A percentile compares a stretch with the other conserved stretches of the same genome.
phyloP scores from a whole-genome alignment of 1,140 invertebrate genomes.

The Solenopsis invicta region DNA sequence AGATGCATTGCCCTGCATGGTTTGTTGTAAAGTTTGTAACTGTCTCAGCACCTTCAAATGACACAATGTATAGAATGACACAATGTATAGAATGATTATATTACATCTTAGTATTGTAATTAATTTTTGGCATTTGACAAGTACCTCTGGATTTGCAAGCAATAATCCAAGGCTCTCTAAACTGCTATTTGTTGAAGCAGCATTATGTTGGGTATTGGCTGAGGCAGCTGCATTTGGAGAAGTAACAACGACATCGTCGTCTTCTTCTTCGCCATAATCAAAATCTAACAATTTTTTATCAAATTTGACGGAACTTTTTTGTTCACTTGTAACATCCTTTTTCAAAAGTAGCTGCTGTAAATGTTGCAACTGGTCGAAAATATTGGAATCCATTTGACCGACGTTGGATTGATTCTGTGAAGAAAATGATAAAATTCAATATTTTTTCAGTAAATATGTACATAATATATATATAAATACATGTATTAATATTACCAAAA shows the following conservation, averaged over 20 bases:
- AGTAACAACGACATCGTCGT: conserved; percentile 88
- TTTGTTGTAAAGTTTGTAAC: conserved; percentile 89
- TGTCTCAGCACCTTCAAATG: conserved; percentile 89
- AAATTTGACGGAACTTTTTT: conserved; percentile 88
- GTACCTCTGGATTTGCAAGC: conserved; percentile 85
- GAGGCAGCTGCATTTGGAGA: conserved; percentile 79
- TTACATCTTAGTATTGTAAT: conserved; percentile 32
- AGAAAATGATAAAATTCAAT: conserved; percentile 42
- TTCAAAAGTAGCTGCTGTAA: conserved; percentile 88
- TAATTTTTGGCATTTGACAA: neutral
- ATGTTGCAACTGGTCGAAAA: conserved; percentile 88
- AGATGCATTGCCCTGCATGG: conserved; percentile 82
- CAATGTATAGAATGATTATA: neutral
- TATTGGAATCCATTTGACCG: conserved; percentile 83
- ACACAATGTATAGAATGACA: neutral
- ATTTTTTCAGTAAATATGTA: neutral
- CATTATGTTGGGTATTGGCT: conserved; percentile 79
- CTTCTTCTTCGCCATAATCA: conserved; percentile 94
- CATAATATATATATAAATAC: conserved; percentile 38
- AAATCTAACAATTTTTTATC: conserved; percentile 94
- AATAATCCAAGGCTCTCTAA: conserved; percentile 84
- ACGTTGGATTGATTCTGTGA: conserved; percentile 81
- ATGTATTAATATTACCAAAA: conserved; percentile 73
- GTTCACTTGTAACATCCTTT: conserved; percentile 84
- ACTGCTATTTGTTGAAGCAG: conserved; percentile 77